These are phyloP conservation scores for Murina feae DNA, from an alignment of 2,113 vertebrate species.

Conservation along the genomic window DNA sequence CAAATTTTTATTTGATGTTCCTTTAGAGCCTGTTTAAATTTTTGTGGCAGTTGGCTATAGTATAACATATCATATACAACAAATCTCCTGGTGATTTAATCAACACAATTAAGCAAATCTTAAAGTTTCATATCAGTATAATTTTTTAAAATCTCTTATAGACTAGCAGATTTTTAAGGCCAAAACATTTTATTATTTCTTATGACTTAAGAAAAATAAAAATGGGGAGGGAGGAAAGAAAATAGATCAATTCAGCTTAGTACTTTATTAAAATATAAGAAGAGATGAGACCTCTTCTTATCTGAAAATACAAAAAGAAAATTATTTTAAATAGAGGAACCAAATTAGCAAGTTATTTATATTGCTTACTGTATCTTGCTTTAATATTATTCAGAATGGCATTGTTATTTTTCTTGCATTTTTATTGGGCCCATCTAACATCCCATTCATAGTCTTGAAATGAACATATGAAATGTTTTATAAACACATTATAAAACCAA, in stretches of 20 bases:
- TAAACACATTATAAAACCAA: background rate
- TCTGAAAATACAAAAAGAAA: background rate
- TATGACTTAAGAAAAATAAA: background rate
- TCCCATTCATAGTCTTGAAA: background rate
- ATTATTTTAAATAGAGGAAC: background rate
- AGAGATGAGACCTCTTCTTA: background rate
- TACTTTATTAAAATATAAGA: conserved; percentile 22
- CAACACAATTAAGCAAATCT: background rate
- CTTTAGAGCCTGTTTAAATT: background rate
- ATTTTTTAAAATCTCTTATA: background rate
- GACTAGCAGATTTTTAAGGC: background rate
- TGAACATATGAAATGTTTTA: background rate
- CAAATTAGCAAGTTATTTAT: background rate
- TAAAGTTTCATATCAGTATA: background rate
- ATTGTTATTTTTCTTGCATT: background rate
- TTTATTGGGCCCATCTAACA: background rate
- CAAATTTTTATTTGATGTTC: background rate
- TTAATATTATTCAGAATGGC: background rate
- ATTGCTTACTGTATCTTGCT: background rate
- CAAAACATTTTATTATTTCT: background rate
- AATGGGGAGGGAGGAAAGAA: background rate
- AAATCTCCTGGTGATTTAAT: background rate
- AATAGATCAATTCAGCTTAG: background rate
- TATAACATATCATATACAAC: background rate
- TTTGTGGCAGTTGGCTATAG: background rate